phyloP scores from a whole-genome alignment of 2,888 invertebrate genomes.

The Lamellibrachia satsuma region DNA sequence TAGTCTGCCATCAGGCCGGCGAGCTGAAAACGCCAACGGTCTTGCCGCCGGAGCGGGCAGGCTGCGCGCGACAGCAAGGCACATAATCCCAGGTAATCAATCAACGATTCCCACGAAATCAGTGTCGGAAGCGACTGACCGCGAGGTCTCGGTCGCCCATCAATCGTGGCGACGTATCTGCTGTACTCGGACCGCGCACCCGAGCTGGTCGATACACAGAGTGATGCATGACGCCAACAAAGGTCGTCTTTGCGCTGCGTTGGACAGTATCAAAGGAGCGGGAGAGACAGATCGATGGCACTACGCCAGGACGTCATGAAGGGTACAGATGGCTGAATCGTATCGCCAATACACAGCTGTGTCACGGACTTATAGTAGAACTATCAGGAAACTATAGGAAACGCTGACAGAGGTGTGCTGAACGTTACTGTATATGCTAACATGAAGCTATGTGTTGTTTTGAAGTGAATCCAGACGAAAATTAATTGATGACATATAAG shows the following conservation, averaged over 20 bases:
- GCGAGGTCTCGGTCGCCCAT: not conserved
- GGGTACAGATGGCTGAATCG: not conserved
- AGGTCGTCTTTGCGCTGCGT: not conserved
- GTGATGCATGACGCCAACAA: constrained; percentile 3
- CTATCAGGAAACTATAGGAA: not conserved
- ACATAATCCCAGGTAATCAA: not conserved
- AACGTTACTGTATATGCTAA: not conserved
- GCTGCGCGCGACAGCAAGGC: not conserved
- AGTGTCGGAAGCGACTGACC: not conserved
- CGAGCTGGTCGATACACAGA: not conserved
- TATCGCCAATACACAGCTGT: not conserved
- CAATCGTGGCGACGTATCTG: not conserved
- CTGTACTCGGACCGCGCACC: not conserved
- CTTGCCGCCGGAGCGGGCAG: not conserved
- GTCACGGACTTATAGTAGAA: not conserved
- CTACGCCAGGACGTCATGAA: not conserved
- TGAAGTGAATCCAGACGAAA: not conserved
- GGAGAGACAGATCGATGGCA: not conserved
- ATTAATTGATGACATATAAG: no score
- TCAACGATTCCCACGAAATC: constrained; percentile 17
- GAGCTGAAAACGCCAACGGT: not conserved
- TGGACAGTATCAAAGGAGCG: not conserved
- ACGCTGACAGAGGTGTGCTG: not conserved
- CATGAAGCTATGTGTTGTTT: not conserved
- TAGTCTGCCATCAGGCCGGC: not conserved